Percentiles rank a stretch among this genome's conserved stretches.
phyloP scores from a whole-genome alignment of 2,113 vertebrate species.

The Galemys pyrenaicus region DNA sequence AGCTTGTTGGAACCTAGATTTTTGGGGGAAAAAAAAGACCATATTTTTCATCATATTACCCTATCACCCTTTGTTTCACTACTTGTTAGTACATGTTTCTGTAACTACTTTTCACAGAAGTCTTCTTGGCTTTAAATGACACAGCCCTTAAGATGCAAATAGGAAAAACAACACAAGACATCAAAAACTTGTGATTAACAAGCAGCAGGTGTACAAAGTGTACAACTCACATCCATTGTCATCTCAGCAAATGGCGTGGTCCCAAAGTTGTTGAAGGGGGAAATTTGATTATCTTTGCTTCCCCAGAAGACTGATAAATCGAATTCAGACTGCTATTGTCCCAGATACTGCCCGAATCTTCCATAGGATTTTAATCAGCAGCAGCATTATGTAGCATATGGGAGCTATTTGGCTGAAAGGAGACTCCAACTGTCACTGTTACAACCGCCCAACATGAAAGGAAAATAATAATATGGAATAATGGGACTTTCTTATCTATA shows the following conservation, averaged over 20 bases:
- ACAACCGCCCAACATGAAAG: constrained; percentile 59
- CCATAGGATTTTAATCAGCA: constrained; percentile 76
- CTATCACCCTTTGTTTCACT: constrained; percentile 26
- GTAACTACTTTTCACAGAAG: constrained; percentile 47
- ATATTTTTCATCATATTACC: neutral
- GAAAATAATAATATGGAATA: constrained; percentile 65
- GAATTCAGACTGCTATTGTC: constrained; percentile 72
- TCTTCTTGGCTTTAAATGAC: constrained; percentile 40
- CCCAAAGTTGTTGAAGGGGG: constrained; percentile 71
- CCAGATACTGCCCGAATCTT: constrained; percentile 67
- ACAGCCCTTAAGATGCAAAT: constrained; percentile 5
- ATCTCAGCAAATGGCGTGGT: constrained; percentile 54
- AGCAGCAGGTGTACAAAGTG: constrained; percentile 60
- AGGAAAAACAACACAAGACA: constrained; percentile 6
- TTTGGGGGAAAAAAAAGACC: constrained; percentile 32
- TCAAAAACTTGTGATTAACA: constrained; percentile 65
- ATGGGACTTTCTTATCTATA: constrained; percentile 52
- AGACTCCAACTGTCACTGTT: constrained; percentile 70
- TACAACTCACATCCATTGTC: constrained; percentile 57
- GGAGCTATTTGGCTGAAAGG: constrained; percentile 75
- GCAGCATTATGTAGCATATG: constrained; percentile 74
- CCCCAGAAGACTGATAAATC: constrained; percentile 76
- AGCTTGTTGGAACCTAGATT: neutral
- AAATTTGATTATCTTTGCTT: constrained; percentile 78
- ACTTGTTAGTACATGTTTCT: constrained; percentile 12